Evolutionary conservation across 1,140 invertebrate genomes (phyloP), one percentile per base, ranked within the genome.

Genomic region (Lasioglossum baleicum): DNA sequence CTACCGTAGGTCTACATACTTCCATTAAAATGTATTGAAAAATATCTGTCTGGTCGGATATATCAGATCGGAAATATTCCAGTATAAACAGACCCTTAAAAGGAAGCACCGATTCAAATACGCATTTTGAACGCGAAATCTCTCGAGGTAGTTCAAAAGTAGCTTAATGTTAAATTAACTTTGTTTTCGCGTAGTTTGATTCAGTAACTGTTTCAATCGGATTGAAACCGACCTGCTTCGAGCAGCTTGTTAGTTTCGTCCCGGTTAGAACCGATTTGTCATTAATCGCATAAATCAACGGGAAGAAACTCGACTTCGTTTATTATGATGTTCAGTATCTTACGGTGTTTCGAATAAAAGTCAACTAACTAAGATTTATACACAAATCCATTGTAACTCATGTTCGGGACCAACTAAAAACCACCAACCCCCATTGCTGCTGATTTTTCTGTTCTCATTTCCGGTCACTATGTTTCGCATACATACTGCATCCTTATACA

Each of bases 381-480:
- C 86, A 80, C 83, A 85, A 83, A 76, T 75, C 80, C 65, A 75
- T 84, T 63, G 73, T 90, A 87, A 89, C 83, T 90, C 88, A 88
- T 90, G 89, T 92, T 92, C 89, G 91, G 92, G 92, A 93, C 92
- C 91, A 92, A 93, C 90, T 91, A 89, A 90, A 48, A 90, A 87
- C 85, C 88, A 89, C 86, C 87, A 90, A 89, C 83, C 83, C 2
- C 80, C 80, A 86, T 85, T 80, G 72, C 61, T 74, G 75, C 82
- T 69, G 70, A 80, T 69, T 80, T 69, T 80, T 85, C 48, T 61
- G 70, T 67, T 81, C 78, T 77, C 64, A 83, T 72, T 76, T 75
- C 26, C 58, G 51, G 7, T 80, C 42, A 11, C 77, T 66, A n/a
- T n/a, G 11, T 31, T 10, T 56, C 26, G 26, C 13, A 22, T 22